Base-by-base conservation (phyloP, 2,113 vertebrate genomes). In the Crocuta crocuta region DNA sequence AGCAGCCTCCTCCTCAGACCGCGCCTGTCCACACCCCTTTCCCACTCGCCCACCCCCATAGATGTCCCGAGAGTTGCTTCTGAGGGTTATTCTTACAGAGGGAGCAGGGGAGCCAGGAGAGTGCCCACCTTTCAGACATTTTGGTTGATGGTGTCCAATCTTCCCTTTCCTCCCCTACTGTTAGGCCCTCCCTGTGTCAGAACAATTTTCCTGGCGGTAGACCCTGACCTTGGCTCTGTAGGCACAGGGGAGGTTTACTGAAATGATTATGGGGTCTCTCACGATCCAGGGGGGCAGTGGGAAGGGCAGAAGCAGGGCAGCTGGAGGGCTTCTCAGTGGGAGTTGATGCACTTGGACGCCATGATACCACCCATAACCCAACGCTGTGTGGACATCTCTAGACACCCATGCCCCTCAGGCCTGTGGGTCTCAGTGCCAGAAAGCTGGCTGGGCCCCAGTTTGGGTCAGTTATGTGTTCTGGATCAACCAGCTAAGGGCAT, bases 321-420 rank as follows among this genome's bases (percentile, higher is more conserved):
- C 79, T 31, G 15, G 4, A 5, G n/a, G 53, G 50, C 48, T 74
- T 35, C 15, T 0, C 1, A 35, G 89, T 0, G 0, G 50, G 24
- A 84, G 35, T 17, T 33, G 66, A 1, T 1, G 16, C 15, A 7
- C 11, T 66, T n/a, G 26, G 55, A 53, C 9, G 13, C 28, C 5
- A 19, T 2, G 26, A 12, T 5, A 4, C 35, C 3, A 23, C 58
- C 15, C 50, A 48, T 7, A 13, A 26, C 48, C 50, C 2, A 12
- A 24, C 12, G 74, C 70, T 5, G 6, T 4, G 12, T 2, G 1
- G 0, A 16, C 0, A 1, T 50, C 65, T 50, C 55, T 63, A 10
- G 74, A 45, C 23, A 9, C 13, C 73, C 16, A 0, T 4, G 19
- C 4, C 31, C 19, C 63, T 76, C 43, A 16, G 23, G 28, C 19